These are phyloP conservation scores for Datnioides undecimradiatus DNA, from an alignment of 2,113 vertebrate genomes.

Conservation along the genomic window DNA sequence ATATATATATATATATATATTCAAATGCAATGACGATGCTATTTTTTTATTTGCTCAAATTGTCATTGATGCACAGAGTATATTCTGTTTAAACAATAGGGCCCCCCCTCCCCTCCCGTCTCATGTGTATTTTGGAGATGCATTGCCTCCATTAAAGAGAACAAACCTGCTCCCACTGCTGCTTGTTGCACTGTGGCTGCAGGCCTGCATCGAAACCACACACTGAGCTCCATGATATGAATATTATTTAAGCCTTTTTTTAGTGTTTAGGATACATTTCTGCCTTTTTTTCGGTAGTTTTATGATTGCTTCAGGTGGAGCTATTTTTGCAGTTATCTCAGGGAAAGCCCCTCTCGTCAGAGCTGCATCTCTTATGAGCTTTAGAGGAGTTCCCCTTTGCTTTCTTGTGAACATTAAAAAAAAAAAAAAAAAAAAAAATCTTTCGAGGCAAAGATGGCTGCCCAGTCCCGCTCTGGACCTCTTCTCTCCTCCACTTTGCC, in stretches of 20 bases:
- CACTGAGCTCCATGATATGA: constrained; percentile 18
- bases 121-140: constrained; percentile 36
- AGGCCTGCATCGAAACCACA: constrained; percentile 40
- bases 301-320: constrained; percentile 13
- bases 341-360: constrained; percentile 51
- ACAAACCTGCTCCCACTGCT: not conserved
- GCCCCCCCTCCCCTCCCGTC: no score
- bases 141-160: constrained; percentile 29
- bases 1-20: no score
- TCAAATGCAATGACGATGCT: constrained; percentile 67
- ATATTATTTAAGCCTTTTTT: constrained; percentile 4
- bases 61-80: constrained; percentile 51
- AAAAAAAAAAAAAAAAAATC: constrained; percentile 72
- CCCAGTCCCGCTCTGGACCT: constrained; percentile 68
- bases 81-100: constrained; percentile 33
- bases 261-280: not conserved
- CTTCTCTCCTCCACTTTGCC: constrained; percentile 40
- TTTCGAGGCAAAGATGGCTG: constrained; percentile 83
- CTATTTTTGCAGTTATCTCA: constrained; percentile 36
- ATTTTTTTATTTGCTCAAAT: constrained; percentile 67
- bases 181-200: constrained; percentile 29
- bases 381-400: constrained; percentile 60
- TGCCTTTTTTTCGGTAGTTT: not conserved
- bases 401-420: constrained; percentile 69
- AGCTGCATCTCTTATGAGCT: constrained; percentile 37